Conservation (phyloP, 2,797 vertebrate species). For the Chanos chanos region DNA sequence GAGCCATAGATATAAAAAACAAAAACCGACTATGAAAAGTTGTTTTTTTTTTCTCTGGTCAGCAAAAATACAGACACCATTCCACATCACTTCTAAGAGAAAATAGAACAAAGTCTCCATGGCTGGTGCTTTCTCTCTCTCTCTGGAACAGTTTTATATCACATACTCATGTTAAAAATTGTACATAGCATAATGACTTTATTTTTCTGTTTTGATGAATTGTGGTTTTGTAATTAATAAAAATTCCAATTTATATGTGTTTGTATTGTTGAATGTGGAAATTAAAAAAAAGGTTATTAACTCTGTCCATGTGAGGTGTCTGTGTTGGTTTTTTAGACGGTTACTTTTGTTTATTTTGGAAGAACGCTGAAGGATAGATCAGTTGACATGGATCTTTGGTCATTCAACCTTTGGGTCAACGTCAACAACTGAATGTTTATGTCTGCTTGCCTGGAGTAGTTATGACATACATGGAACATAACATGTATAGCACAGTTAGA, state of each 20-base stretch:
- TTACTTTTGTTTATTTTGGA: no score
- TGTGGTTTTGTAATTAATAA: slow-evolving; percentile 59
- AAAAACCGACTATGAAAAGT: no score
- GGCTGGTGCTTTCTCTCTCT: slow-evolving; percentile 10
- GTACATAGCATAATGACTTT: slow-evolving; percentile 51
- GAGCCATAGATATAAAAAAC: slow-evolving; percentile 1
- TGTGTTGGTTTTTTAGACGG: neutral
- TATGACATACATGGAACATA: no score
- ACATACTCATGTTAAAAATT: slow-evolving; percentile 34
- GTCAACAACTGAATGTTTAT: no score
- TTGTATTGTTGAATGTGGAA: slow-evolving; percentile 51
- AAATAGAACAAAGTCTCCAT: slow-evolving; percentile 4
- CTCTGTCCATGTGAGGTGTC: neutral
- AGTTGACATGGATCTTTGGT: no score
- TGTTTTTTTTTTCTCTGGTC: no score
- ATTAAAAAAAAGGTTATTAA: slow-evolving; percentile 55
- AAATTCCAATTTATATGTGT: slow-evolving; percentile 48
- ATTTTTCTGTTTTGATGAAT: slow-evolving; percentile 42
- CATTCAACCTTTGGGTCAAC: no score
- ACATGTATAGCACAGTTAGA: no score
- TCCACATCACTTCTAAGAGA: neutral
- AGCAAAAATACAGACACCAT: neutral
- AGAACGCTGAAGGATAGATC: no score
- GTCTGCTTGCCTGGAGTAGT: no score
- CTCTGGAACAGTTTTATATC: slow-evolving; percentile 24